These are phyloP conservation scores for Turritopsis rubra DNA, from an alignment of 30 jellyfish, hydroid and myxozoan genomes.

Conservation along the genomic window DNA sequence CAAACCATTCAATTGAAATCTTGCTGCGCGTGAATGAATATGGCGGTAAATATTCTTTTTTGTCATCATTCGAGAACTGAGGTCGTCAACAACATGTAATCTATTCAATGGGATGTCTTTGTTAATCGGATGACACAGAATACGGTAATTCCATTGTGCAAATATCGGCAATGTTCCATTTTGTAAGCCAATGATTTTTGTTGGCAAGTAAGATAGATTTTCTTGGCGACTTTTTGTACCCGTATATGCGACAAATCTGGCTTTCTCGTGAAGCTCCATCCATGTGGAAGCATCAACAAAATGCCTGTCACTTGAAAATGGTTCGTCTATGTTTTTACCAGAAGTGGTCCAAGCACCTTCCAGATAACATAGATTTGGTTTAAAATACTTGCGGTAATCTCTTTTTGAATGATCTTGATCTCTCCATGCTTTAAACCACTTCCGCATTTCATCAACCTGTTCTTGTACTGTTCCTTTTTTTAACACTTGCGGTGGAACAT, in stretches of 20 bases:
- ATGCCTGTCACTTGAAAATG: slow-evolving; percentile 45
- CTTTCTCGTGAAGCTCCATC: slow-evolving; percentile 44
- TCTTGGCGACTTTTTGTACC: slow-evolving; percentile 43
- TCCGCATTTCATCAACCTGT: slow-evolving; percentile 62
- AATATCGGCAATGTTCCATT: slow-evolving; percentile 48
- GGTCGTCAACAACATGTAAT: slow-evolving; percentile 40
- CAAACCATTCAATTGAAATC: slow-evolving; percentile 35
- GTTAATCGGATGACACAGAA: slow-evolving; percentile 61
- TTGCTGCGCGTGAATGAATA: slow-evolving; percentile 58
- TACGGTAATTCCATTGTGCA: slow-evolving; percentile 93
- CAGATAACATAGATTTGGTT: slow-evolving; percentile 62
- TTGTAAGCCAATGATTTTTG: slow-evolving; percentile 16
- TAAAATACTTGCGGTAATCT: slow-evolving; percentile 60
- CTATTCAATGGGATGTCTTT: slow-evolving; percentile 48
- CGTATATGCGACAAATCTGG: slow-evolving; percentile 32
- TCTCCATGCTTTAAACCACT: slow-evolving; percentile 73
- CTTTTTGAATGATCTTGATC: slow-evolving; percentile 46
- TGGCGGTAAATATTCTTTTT: slow-evolving; percentile 16
- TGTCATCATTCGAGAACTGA: slow-evolving; percentile 40
- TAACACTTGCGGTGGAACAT: slow-evolving; percentile 34
- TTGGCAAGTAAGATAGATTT: slow-evolving; percentile 38
- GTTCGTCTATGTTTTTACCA: slow-evolving; percentile 39
- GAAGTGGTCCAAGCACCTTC: slow-evolving; percentile 79
- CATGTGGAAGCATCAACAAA: slow-evolving; percentile 35
- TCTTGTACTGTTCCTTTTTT: slow-evolving; percentile 22